Conservation (phyloP, 2,888 invertebrate genomes). For the Eilema caniola region DNA sequence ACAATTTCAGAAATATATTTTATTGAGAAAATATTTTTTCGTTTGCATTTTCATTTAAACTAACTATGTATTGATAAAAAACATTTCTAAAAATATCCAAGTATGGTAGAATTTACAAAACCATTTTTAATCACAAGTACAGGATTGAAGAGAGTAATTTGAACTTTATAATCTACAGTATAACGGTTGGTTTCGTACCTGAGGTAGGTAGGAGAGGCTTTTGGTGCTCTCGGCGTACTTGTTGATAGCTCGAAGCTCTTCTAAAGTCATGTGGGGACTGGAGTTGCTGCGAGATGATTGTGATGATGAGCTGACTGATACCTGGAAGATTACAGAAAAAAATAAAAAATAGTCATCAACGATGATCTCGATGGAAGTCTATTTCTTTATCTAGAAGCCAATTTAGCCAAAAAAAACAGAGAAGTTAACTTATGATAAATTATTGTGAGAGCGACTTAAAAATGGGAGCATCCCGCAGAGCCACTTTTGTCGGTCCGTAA, state of each 20-base stretch:
- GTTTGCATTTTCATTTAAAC: too few species aligned
- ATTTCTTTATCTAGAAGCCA: too few species aligned
- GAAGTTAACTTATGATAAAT: too few species aligned
- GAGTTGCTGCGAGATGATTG: slow-evolving; percentile 90
- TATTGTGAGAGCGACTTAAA: too few species aligned
- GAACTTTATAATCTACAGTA: slow-evolving; percentile 7
- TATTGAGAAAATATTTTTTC: too few species aligned
- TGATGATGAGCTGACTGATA: slow-evolving; percentile 91
- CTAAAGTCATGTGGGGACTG: slow-evolving; percentile 91
- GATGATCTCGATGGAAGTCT: too few species aligned
- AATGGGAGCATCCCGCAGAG: too few species aligned
- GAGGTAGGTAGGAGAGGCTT: slow-evolving; percentile 96
- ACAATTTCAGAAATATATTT: slow-evolving; percentile 36
- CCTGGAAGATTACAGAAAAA: slow-evolving; percentile 64
- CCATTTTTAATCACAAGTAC: slow-evolving; percentile 1
- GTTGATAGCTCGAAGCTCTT: slow-evolving; percentile 94
- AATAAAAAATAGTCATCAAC: background rate
- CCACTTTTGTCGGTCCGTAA: too few species aligned
- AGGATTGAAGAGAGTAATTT: slow-evolving; percentile 25
- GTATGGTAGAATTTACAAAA: background rate
- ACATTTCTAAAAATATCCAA: slow-evolving; percentile 39
- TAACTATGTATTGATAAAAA: too few species aligned
- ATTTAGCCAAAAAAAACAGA: too few species aligned
- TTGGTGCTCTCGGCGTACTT: slow-evolving; percentile 97
- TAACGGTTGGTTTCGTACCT: slow-evolving; percentile 87